These are phyloP conservation scores for Polyommatus icarus DNA, from an alignment of 2,888 invertebrate species.

Conservation along the genomic window DNA sequence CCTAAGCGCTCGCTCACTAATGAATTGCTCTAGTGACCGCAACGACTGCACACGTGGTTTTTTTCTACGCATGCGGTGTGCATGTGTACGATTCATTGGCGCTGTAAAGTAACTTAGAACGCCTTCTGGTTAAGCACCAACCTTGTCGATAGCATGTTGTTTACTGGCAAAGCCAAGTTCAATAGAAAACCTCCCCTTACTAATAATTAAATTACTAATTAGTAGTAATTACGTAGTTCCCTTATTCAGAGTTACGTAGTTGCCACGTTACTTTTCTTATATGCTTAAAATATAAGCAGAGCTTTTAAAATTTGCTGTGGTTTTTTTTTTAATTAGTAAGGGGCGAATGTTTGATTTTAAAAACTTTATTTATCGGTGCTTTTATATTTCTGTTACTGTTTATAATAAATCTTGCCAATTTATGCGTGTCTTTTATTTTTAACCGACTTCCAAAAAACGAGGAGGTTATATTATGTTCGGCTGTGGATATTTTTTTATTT, in stretches of 20 bases:
- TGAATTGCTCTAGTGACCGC: too few species aligned
- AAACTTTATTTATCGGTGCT: background rate
- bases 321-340: background rate
- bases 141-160: background rate
- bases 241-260: too few species aligned
- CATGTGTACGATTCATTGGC: background rate
- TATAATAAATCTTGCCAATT: slow-evolving; percentile 28
- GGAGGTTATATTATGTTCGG: too few species aligned
- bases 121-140: background rate
- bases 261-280: background rate
- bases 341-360: background rate
- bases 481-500: too few species aligned
- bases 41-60: too few species aligned
- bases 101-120: background rate
- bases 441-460: too few species aligned
- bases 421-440: background rate
- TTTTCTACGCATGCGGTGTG: background rate
- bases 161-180: background rate
- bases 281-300: background rate
- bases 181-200: background rate
- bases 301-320: background rate
- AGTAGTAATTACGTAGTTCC: too few species aligned
- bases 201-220: too few species aligned
- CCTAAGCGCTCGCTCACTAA: too few species aligned
- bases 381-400: slow-evolving; percentile 12